Percentiles rank a stretch among this genome's conserved stretches.
Conservation (phyloP, 2,888 invertebrate genomes). For the Rhagium mordax region DNA sequence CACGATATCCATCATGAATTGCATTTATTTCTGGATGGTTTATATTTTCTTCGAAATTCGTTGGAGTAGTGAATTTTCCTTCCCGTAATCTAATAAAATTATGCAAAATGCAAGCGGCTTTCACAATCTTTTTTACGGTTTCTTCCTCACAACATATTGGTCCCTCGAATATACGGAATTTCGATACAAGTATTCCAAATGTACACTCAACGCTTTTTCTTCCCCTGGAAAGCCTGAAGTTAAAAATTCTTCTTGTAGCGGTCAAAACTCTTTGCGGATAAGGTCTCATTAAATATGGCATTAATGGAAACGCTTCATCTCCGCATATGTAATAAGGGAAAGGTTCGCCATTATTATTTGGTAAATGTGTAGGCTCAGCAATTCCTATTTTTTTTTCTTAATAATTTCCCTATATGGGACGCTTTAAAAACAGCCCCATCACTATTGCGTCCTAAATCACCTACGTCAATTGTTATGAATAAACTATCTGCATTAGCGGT, state of each 20-base stretch:
- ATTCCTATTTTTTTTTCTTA: conserved; percentile 18
- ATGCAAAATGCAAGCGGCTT: conserved; percentile 12
- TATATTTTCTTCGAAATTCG: neutral
- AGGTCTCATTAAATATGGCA: conserved; percentile 20
- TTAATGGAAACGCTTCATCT: conserved; percentile 27
- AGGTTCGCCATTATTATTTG: conserved; percentile 2
- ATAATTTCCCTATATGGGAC: conserved; percentile 16
- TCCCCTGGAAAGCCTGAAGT: neutral
- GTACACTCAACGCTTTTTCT: conserved; percentile 19
- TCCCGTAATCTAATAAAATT: conserved; percentile 7
- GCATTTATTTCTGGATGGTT: neutral
- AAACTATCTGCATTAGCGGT: neutral
- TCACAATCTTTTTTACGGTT: conserved; percentile 5
- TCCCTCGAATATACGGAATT: conserved; percentile 29
- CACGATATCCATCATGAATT: neutral
- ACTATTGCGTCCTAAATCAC: neutral
- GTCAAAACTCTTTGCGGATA: conserved; percentile 11
- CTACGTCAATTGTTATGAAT: neutral
- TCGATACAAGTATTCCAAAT: conserved; percentile 34
- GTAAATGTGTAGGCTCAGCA: conserved; percentile 18
- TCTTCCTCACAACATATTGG: conserved; percentile 29
- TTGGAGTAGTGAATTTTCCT: neutral
- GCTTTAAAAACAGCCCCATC: conserved; percentile 22
- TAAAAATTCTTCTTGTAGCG: conserved; percentile 3
- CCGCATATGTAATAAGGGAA: conserved; percentile 16